A percentile compares a stretch with the other conserved stretches of the same genome.
phyloP scores from a whole-genome alignment of 2,888 invertebrate species.

The Notocelia uddmanniana region DNA sequence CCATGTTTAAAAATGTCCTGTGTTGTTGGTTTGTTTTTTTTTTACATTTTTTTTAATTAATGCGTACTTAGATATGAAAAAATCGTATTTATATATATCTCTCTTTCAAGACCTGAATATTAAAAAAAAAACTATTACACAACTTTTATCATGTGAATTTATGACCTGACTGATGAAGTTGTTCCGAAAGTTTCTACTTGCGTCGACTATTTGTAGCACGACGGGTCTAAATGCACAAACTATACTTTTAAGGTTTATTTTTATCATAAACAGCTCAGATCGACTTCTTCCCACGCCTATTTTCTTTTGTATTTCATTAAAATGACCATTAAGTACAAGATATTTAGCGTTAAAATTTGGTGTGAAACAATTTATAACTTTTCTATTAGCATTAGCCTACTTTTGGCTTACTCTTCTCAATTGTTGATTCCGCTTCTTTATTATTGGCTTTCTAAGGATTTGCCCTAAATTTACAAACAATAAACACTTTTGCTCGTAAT shows the following conservation, averaged over 20 bases:
- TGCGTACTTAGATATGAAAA: constrained; percentile 10
- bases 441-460: constrained; percentile 4
- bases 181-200: too few relatives aligned
- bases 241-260: not conserved
- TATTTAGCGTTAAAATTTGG: not conserved
- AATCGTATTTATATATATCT: not conserved
- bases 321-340: not conserved
- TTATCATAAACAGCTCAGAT: not conserved
- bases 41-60: constrained; percentile 32
- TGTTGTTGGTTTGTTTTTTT: constrained; percentile 36
- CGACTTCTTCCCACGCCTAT: not conserved
- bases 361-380: constrained; percentile 32
- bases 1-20: constrained; percentile 44
- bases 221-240: too few relatives aligned
- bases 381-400: constrained; percentile 25
- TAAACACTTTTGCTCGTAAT: too few relatives aligned
- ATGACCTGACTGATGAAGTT: not conserved
- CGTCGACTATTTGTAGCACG: too few relatives aligned
- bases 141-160: too few relatives aligned
- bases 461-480: not conserved
- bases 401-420: constrained; percentile 15
- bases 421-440: not conserved
- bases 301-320: constrained; percentile 7
- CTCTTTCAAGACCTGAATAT: not conserved
- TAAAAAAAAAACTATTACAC: too few relatives aligned